Evolutionary conservation across 1,140 invertebrate species (phyloP).

Genomic region (Cardiocondyla obscurior): DNA sequence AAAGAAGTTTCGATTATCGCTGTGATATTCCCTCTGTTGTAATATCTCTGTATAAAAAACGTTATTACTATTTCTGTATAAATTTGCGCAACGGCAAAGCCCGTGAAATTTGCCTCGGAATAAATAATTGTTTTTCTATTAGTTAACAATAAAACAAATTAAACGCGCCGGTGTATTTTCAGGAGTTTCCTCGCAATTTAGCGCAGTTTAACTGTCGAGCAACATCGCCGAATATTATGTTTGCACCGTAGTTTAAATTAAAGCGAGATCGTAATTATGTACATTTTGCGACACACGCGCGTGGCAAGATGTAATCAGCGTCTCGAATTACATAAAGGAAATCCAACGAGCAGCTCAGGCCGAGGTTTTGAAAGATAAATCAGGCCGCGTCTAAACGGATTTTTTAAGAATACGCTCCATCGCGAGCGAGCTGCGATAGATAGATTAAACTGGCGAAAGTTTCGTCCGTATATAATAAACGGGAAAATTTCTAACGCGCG

Average conservation of each 20-base stretch:
- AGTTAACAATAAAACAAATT: neutral
- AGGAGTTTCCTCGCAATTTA: neutral
- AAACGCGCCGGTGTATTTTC: neutral
- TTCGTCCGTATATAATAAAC: neutral
- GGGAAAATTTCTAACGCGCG: slow-evolving; percentile 18
- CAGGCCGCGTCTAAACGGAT: neutral
- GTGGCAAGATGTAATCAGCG: neutral
- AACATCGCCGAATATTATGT: neutral
- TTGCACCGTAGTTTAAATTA: slow-evolving; percentile 11
- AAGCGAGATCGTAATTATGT: slow-evolving; percentile 7
- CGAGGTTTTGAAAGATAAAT: neutral
- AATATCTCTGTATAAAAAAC: too few relatives aligned
- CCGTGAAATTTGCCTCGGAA: neutral
- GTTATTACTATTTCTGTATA: neutral
- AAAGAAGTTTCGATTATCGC: slow-evolving; percentile 30
- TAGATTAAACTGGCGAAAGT: slow-evolving; percentile 39
- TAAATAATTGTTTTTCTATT: neutral
- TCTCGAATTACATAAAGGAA: neutral
- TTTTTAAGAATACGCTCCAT: slow-evolving; percentile 21
- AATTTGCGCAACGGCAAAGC: neutral
- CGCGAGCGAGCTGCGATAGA: neutral
- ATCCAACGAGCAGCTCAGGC: neutral
- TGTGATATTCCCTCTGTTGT: neutral
- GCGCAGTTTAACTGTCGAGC: neutral
- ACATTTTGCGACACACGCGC: neutral